Percentiles rank a stretch among this genome's conserved stretches.
These are phyloP conservation scores for Stramonita haemastoma DNA, from an alignment of 2,888 invertebrate genomes.

Conservation along the genomic window DNA sequence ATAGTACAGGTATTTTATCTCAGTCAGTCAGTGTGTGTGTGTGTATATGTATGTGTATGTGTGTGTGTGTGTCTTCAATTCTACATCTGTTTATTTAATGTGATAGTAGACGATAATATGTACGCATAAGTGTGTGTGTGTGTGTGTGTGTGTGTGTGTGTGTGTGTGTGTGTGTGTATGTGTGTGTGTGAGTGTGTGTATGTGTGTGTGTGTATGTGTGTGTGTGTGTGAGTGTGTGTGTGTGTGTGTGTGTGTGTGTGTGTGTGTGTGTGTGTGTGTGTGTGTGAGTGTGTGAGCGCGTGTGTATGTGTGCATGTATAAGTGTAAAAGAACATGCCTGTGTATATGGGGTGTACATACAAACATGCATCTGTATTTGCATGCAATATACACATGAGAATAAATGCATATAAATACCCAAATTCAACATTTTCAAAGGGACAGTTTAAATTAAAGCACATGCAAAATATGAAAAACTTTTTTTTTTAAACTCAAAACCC, in stretches of 20 bases:
- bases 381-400: no score
- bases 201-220: slow-evolving; percentile 34
- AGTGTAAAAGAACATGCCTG: neutral
- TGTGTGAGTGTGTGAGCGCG: neutral
- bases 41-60: neutral
- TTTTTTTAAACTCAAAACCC: no score
- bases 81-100: no score
- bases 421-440: no score
- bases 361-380: no score
- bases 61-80: no score
- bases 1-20: neutral
- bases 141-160: neutral
- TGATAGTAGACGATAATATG: no score
- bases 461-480: no score
- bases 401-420: no score
- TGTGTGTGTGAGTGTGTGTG: neutral
- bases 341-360: no score
- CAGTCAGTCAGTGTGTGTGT: neutral
- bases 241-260: neutral
- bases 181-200: slow-evolving; percentile 41
- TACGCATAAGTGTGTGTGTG: neutral
- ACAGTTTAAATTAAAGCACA: no score
- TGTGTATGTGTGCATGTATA: neutral
- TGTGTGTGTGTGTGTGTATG: slow-evolving; percentile 4
- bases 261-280: slow-evolving; percentile 1